Conservation (phyloP, 2,113 vertebrate species). For the Willisornis vidua region DNA sequence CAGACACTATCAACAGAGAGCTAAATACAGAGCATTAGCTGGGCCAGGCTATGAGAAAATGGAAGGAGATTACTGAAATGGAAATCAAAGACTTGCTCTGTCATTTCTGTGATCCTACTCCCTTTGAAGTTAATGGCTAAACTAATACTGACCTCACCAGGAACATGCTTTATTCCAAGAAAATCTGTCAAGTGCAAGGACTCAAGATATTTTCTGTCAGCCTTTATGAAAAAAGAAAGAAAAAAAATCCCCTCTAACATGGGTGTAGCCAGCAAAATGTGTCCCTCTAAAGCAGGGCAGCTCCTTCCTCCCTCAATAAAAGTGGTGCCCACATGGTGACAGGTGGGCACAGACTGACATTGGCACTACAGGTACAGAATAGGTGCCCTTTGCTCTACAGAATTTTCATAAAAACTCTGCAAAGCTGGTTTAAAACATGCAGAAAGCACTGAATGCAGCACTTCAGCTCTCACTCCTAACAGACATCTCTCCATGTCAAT, state of each 20-base stretch:
- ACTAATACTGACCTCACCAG: slow-evolving; percentile 58
- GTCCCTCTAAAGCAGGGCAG: background rate
- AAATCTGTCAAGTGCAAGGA: slow-evolving; percentile 46
- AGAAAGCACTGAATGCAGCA: background rate
- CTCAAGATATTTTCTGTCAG: slow-evolving; percentile 23
- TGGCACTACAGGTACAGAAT: background rate
- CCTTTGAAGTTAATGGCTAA: slow-evolving; percentile 69
- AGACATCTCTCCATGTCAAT: background rate
- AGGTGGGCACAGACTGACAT: background rate
- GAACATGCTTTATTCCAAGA: slow-evolving; percentile 39
- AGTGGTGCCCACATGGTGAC: background rate
- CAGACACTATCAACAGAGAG: slow-evolving; percentile 27
- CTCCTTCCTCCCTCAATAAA: background rate
- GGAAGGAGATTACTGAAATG: slow-evolving; percentile 56
- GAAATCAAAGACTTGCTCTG: slow-evolving; percentile 62
- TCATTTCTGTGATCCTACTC: slow-evolving; percentile 38
- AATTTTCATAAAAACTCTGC: background rate
- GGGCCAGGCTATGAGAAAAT: slow-evolving; percentile 22
- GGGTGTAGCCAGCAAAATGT: background rate
- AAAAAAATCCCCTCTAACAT: background rate
- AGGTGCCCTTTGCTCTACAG: background rate
- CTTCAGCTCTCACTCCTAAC: background rate
- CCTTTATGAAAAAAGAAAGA: background rate
- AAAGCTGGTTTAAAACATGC: background rate
- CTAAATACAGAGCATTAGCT: background rate